Conservation (phyloP, 2,888 invertebrate species). For the Pachycephus smyrnensis region DNA sequence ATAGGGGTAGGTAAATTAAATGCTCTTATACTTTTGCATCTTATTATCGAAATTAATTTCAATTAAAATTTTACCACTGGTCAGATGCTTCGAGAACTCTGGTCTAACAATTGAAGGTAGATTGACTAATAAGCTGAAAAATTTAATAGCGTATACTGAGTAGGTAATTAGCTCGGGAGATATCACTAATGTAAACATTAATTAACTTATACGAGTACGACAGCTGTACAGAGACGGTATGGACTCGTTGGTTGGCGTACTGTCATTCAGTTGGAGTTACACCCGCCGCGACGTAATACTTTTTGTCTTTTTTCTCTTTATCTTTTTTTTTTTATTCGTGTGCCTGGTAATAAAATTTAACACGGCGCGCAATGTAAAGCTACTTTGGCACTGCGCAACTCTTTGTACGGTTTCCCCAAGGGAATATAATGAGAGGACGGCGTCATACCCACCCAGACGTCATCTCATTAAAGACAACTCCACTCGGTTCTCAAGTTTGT, state of each 20-base stretch:
- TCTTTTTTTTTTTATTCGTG: constrained; percentile 24
- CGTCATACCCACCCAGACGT: constrained; percentile 36
- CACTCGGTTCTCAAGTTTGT: constrained; percentile 49
- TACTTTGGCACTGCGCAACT: constrained; percentile 20
- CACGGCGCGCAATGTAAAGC: constrained; percentile 20
- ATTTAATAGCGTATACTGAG: constrained; percentile 31
- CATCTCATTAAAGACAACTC: constrained; percentile 50
- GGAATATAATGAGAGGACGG: constrained; percentile 45
- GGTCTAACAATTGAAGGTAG: neutral
- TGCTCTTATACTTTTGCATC: neutral
- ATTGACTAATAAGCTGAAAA: neutral
- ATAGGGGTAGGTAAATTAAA: neutral
- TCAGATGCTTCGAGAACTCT: neutral
- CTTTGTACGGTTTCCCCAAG: constrained; percentile 24
- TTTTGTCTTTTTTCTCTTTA: neutral
- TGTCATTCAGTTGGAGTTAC: neutral
- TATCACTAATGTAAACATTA: constrained; percentile 38
- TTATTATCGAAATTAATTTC: neutral
- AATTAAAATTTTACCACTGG: neutral
- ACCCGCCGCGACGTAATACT: neutral
- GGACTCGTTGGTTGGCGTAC: neutral
- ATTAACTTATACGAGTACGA: constrained; percentile 32
- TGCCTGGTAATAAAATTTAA: constrained; percentile 31
- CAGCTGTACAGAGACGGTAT: neutral
- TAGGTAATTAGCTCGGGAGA: constrained; percentile 38